These are phyloP conservation scores for Caloenas nicobarica DNA, from an alignment of 2,113 vertebrate species.

Conservation along the genomic window DNA sequence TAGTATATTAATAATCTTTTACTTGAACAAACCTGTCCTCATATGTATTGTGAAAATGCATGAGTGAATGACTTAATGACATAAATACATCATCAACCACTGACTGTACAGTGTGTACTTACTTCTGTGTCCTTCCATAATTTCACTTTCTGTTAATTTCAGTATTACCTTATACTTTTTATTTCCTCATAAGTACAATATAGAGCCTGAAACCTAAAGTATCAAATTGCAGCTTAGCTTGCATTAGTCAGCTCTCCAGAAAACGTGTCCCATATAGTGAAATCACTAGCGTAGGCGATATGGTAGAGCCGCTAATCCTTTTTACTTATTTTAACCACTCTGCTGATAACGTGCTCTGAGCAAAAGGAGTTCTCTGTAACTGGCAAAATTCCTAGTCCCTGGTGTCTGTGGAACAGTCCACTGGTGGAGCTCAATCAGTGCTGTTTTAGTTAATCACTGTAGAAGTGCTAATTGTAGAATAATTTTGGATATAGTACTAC, in stretches of 20 bases:
- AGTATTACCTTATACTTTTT: background rate
- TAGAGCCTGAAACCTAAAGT: background rate
- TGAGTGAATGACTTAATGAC: slow-evolving; percentile 41
- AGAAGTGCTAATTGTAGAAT: background rate
- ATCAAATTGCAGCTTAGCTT: background rate
- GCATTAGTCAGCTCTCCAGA: background rate
- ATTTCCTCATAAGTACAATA: background rate
- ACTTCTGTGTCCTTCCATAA: background rate
- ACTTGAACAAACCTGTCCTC: slow-evolving; percentile 12
- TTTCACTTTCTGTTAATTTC: background rate
- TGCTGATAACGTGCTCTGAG: background rate
- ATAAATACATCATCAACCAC: slow-evolving; percentile 44
- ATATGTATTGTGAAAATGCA: slow-evolving; percentile 48
- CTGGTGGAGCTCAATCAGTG: background rate
- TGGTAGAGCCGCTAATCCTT: background rate
- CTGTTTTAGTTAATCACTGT: background rate
- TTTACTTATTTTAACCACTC: background rate
- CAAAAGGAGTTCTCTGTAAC: background rate
- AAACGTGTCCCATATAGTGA: background rate
- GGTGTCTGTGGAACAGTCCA: background rate
- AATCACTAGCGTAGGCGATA: background rate
- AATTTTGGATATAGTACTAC: background rate
- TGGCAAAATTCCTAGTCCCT: background rate
- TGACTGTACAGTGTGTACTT: background rate
- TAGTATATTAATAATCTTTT: slow-evolving; percentile 29